Conservation (phyloP, 2,113 vertebrate species). For the Isurus oxyrinchus region DNA sequence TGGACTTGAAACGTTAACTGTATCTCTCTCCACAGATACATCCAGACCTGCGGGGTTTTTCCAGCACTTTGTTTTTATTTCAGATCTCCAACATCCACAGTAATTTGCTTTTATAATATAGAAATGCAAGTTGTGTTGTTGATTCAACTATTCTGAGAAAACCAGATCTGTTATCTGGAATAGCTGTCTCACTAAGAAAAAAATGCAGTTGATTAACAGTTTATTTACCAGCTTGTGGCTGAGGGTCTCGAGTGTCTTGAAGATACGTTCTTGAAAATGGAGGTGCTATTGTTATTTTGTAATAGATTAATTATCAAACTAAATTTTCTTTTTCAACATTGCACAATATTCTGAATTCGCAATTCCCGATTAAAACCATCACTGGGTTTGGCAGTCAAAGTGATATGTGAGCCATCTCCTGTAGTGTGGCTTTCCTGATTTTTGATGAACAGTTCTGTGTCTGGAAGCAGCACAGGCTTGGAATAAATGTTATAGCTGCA, state of each 20-base stretch:
- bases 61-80: too few relatives aligned
- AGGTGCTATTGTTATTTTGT: background rate
- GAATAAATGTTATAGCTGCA: background rate
- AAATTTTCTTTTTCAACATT: background rate
- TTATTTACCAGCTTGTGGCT: background rate
- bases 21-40: too few relatives aligned
- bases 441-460: background rate
- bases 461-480: background rate
- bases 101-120: background rate
- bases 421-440: background rate
- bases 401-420: background rate
- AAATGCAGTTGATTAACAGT: background rate
- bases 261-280: background rate
- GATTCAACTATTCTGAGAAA: background rate
- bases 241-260: background rate
- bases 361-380: background rate
- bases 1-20: too few relatives aligned
- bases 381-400: background rate
- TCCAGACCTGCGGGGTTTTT: too few relatives aligned
- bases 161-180: background rate
- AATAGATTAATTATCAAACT: background rate
- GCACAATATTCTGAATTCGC: background rate
- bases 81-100: too few relatives aligned
- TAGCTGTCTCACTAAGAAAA: background rate
- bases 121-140: background rate